Evolutionary conservation across 2,113 vertebrate genomes (phyloP), one percentile per base, ranked within the genome.

Genomic region (Scolopax mira): DNA sequence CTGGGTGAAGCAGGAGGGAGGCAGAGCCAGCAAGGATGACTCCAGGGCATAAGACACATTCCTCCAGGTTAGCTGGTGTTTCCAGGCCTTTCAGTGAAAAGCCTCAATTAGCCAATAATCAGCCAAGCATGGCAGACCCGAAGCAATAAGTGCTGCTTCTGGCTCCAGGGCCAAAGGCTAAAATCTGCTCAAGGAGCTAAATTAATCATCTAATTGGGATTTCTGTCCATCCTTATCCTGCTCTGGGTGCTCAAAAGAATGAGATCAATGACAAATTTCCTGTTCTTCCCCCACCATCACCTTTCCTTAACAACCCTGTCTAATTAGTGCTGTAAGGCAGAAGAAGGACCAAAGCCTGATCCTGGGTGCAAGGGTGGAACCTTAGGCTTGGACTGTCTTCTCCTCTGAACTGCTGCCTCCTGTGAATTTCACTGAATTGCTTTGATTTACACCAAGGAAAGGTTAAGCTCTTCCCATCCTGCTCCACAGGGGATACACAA

Each of bases 171-270:
- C 98, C 97, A 97, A 97, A 95, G 97, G 97, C 97, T 95, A 96
- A 95, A 96, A 97, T 93, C 90, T 94, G 39, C 92, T 97, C 93
- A 85, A 91, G 96, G 90, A 97, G 88, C 84, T 95, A 94, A 98
- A 97, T 97, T 97, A 97, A 96, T 88, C 85, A 83, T 90, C 91
- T 98, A 98, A 98, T 97, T 97, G 96, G 95, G 97, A 97, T 96
- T 97, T 97, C 83, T 96, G 96, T 77, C 96, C 94, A 49, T 92
- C 91, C 90, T 55, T 19, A 48, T 51, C 57, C 66, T 51, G 67
- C 88, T 93, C 81, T 67, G 79, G 55, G 25, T 37, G 52, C 60
- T 88, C 85, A 31, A 9, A 35, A 22, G 39, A 58, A 75, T 41
- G 70, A 94, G 93, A 95, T 93, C 85, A 18, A 44, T 79, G 93